Evolutionary conservation across 2,888 invertebrate genomes (phyloP).

Genomic region (Drosophila kanekoi): DNA sequence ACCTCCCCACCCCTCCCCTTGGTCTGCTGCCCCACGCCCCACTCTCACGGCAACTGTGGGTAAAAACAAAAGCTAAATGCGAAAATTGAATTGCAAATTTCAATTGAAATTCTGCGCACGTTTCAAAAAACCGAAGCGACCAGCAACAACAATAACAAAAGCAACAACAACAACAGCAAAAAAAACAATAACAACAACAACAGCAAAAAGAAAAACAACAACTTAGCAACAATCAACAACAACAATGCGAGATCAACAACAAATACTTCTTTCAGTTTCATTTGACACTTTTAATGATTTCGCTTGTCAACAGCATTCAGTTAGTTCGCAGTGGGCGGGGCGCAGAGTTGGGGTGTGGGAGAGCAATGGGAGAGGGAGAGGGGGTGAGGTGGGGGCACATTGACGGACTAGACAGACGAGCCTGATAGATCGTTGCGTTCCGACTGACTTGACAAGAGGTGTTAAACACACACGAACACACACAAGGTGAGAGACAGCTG

Average conservation of each 20-base stretch:
- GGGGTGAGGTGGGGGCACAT: slow-evolving; percentile 14
- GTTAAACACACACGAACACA: slow-evolving; percentile 39
- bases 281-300: slow-evolving; percentile 80
- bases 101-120: slow-evolving; percentile 71
- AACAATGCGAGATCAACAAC: slow-evolving; percentile 33
- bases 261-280: slow-evolving; percentile 63
- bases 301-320: slow-evolving; percentile 70
- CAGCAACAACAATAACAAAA: slow-evolving; percentile 8
- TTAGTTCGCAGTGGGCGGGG: slow-evolving; percentile 5
- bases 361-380: slow-evolving; percentile 19
- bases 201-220: slow-evolving; percentile 14
- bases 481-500: slow-evolving; percentile 48
- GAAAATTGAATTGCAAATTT: slow-evolving; percentile 79
- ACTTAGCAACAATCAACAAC: slow-evolving; percentile 10
- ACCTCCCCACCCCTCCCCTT: background rate
- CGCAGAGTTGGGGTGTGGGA: background rate
- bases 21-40: background rate
- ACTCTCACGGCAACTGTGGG: slow-evolving; percentile 14
- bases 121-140: slow-evolving; percentile 36
- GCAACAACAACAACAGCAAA: slow-evolving; percentile 5
- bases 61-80: slow-evolving; percentile 44
- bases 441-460: slow-evolving; percentile 51
- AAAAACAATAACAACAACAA: slow-evolving; percentile 12
- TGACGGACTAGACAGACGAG: slow-evolving; percentile 38
- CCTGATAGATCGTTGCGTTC: slow-evolving; percentile 67